Evolutionary conservation across 2,797 vertebrate species (phyloP), one percentile per base, ranked within the genome.

Genomic region (Ambastaia sidthimunki): DNA sequence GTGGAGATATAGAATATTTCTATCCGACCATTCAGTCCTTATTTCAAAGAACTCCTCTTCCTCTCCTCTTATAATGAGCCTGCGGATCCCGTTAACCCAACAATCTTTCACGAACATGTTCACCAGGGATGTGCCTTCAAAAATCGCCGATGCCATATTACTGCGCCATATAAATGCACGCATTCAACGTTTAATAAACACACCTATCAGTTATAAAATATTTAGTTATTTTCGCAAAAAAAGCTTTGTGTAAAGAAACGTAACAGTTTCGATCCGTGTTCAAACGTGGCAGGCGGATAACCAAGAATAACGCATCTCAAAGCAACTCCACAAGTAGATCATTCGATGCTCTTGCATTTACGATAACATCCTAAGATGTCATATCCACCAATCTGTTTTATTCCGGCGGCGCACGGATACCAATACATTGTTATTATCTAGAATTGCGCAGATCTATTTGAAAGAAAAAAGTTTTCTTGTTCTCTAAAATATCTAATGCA

Each of bases 11-110:
- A 99, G 89, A 72, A 99, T 93, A 91, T 96, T 99, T 91, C 97
- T 92, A 91, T 99, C 97, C 2, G 97, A 99, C 97, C 97, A 99
- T 92, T 99, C 97, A 0, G 97, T 97, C 89, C 97, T 88, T 88
- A 98, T 97, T 93, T 99, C 96, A 89, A 95, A 98, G 72, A 98
- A 98, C 84, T 99, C 96, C 92, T 98, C 97, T 90, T 99, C 97
- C 89, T 96, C 96, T 1, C 96, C 97, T 68, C 93, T 96, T 90
- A 99, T 95, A 86, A 98, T 93, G 76, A 99, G 96, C 62, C 96
- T 90, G 81, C 97, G 94, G 90, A 97, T 92, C 47, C 97, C 97
- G 93, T 99, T 99, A 78, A 99, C 97, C 97, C 97, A 99, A 92
- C 97, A 98, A 90, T 96, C 96, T 87, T 96, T 95, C 83, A 99